These are phyloP conservation scores for Monodelphis domestica DNA, from an alignment of 2,797 vertebrate genomes.

Conservation along the genomic window DNA sequence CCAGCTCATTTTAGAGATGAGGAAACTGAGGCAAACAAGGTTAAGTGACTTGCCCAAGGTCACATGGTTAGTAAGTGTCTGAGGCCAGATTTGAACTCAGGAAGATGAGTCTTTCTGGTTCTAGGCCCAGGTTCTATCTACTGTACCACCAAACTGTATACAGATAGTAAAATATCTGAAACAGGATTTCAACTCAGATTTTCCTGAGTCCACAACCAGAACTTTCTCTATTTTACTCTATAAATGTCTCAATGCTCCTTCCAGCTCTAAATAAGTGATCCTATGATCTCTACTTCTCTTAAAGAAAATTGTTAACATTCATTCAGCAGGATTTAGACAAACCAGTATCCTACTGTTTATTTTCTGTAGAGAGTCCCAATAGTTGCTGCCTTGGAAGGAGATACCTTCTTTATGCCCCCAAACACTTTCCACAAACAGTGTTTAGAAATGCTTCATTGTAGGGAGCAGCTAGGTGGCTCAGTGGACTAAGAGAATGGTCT, in stretches of 20 bases:
- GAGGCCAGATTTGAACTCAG: too few species aligned
- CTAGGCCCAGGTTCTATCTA: too few species aligned
- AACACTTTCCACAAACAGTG: not conserved
- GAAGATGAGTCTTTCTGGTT: too few species aligned
- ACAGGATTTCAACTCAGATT: not conserved
- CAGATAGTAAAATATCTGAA: not conserved
- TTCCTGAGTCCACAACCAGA: not conserved
- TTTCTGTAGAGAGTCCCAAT: not conserved
- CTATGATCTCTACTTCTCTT: not conserved
- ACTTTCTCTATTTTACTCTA: not conserved
- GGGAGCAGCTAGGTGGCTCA: too few species aligned
- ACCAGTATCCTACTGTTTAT: not conserved
- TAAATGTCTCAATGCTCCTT: not conserved
- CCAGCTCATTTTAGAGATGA: too few species aligned
- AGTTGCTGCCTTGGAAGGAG: not conserved
- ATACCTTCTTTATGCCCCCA: not conserved
- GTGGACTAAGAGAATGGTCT: too few species aligned
- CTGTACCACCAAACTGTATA: too few species aligned
- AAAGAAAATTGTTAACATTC: not conserved
- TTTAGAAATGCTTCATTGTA: not conserved
- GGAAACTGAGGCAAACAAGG: too few species aligned
- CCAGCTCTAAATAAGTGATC: not conserved
- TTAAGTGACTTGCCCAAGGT: too few species aligned
- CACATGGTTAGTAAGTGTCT: too few species aligned
- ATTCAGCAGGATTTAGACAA: not conserved